These are phyloP conservation scores for Terrapene triunguis DNA, from an alignment of 2,113 vertebrate genomes.

Conservation along the genomic window DNA sequence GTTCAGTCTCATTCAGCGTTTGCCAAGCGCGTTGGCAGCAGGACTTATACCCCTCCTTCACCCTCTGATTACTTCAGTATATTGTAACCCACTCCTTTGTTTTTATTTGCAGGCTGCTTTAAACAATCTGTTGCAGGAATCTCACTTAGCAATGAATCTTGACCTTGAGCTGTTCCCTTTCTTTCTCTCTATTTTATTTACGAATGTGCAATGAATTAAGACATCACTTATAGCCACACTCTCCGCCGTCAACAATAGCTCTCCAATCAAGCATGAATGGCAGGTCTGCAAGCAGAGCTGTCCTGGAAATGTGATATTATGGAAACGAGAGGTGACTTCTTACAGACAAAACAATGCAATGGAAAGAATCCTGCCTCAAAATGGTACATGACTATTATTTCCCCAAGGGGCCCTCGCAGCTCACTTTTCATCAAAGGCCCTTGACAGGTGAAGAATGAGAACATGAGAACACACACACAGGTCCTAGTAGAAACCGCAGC, in stretches of 20 bases:
- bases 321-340: constrained; percentile 62
- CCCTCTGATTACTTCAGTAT: constrained; percentile 9
- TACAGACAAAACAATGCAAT: constrained; percentile 56
- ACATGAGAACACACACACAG: rapidly evolving
- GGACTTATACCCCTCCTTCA: constrained; percentile 23
- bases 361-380: background rate
- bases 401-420: background rate
- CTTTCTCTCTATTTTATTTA: constrained; percentile 57
- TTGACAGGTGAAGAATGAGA: rapidly evolving
- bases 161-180: constrained; percentile 69
- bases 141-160: constrained; percentile 31
- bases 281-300: constrained; percentile 59
- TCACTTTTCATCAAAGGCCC: background rate
- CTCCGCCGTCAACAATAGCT: constrained; percentile 37
- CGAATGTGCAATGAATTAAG: constrained; percentile 72
- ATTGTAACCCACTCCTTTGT: background rate
- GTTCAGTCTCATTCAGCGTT: constrained; percentile 24
- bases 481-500: background rate
- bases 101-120: constrained; percentile 65
- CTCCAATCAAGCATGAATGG: constrained; percentile 73
- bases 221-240: constrained; percentile 25
- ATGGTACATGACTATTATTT: background rate
- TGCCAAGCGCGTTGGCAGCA: background rate
- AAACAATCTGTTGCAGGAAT: constrained; percentile 56
- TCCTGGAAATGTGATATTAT: constrained; percentile 74